Percentiles rank a stretch among this genome's conserved stretches.
Conservation (phyloP, 2,888 invertebrate genomes). For the Alitta virens region DNA sequence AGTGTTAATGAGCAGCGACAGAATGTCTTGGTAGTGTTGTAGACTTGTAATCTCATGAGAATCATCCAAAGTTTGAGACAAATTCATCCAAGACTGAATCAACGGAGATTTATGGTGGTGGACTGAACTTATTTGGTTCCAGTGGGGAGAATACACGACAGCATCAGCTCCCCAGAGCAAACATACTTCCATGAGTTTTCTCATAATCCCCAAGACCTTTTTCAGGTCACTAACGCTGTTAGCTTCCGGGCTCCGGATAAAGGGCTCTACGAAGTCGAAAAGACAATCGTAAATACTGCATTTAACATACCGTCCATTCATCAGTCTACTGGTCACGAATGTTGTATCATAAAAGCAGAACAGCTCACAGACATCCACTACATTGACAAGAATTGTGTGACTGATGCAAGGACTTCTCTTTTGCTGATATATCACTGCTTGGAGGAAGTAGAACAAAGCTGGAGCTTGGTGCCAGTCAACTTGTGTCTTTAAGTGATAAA, state of each 20-base stretch:
- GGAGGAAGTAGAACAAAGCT: too few relatives aligned
- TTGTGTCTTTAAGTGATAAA: background rate
- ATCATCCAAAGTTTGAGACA: background rate
- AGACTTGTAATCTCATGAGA: background rate
- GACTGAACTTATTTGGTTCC: background rate
- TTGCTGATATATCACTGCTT: too few relatives aligned
- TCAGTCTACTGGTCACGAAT: background rate
- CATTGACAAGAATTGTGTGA: too few relatives aligned
- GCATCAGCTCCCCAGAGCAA: background rate
- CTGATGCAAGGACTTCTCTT: too few relatives aligned
- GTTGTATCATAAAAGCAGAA: background rate
- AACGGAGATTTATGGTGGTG: background rate
- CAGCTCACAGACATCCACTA: background rate
- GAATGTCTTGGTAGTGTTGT: background rate
- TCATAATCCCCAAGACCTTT: background rate
- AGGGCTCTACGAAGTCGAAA: background rate
- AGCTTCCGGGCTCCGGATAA: background rate
- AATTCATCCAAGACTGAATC: background rate
- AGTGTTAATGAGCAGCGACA: background rate
- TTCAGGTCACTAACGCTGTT: background rate
- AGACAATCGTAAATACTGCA: background rate
- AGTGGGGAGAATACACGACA: background rate
- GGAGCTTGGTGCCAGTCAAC: too few relatives aligned
- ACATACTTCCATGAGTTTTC: background rate
- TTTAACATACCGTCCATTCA: background rate